These are phyloP conservation scores for Meloidogyne floridensis DNA, from an alignment of 1,140 invertebrate genomes.

Conservation along the genomic window DNA sequence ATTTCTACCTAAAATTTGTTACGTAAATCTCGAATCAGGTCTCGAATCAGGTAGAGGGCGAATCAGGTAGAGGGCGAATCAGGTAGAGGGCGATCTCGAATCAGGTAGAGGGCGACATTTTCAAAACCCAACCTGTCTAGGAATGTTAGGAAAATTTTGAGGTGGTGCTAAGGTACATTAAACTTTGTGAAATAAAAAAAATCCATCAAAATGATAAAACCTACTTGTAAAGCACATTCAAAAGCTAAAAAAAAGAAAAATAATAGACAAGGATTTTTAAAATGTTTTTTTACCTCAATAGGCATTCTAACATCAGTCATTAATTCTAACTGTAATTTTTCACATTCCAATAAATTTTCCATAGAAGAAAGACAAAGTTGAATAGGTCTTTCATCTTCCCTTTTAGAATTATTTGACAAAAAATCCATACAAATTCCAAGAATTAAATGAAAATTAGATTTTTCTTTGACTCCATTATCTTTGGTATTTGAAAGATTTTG, in stretches of 20 bases:
- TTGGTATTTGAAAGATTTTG: conserved; percentile 69
- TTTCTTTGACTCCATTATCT: conserved; percentile 65
- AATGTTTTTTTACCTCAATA: conserved; percentile 72
- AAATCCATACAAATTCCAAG: conserved; percentile 95
- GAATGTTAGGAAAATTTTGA: too few relatives aligned
- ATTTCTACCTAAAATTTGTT: too few relatives aligned
- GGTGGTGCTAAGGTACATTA: too few relatives aligned
- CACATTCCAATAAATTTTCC: conserved; percentile 81
- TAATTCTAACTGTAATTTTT: conserved; percentile 78
- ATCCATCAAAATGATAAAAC: neutral
- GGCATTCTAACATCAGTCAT: conserved; percentile 79
- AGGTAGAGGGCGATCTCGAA: too few relatives aligned
- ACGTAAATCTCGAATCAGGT: too few relatives aligned
- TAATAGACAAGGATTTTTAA: neutral
- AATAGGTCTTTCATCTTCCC: conserved; percentile 63
- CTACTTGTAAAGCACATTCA: conserved; percentile 26
- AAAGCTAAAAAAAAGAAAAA: conserved; percentile 1
- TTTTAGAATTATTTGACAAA: conserved; percentile 81
- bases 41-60: too few relatives aligned
- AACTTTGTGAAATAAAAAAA: too few relatives aligned
- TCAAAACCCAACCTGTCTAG: too few relatives aligned
- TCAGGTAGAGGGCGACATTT: too few relatives aligned
- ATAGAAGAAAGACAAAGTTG: conserved; percentile 82
- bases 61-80: too few relatives aligned
- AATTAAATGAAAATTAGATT: conserved; percentile 80